Conservation (phyloP, 2,888 invertebrate species). For the Chrysodeixis includens region DNA sequence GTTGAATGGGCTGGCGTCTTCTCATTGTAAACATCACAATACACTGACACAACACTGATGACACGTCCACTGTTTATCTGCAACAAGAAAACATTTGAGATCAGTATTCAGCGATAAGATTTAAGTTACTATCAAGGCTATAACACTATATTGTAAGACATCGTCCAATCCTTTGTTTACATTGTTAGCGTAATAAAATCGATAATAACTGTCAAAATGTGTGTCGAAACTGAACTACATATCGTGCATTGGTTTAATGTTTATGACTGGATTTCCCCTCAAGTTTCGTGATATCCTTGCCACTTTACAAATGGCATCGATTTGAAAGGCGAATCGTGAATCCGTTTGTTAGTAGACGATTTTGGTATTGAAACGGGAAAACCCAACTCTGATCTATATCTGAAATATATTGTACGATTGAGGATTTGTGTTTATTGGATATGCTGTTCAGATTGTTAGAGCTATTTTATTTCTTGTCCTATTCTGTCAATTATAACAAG, state of each 20-base stretch:
- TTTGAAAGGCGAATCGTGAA: constrained; percentile 87
- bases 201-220: constrained; percentile 17
- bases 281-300: constrained; percentile 83
- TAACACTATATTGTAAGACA: neutral
- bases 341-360: constrained; percentile 69
- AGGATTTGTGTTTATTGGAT: neutral
- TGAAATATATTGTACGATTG: constrained; percentile 21
- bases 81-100: constrained; percentile 70
- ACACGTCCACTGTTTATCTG: constrained; percentile 72
- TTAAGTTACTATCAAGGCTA: neutral
- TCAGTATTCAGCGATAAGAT: constrained; percentile 12
- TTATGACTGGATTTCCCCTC: constrained; percentile 83
- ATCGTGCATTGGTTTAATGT: constrained; percentile 63
- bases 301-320: constrained; percentile 81
- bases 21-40: constrained; percentile 75
- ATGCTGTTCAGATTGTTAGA: neutral
- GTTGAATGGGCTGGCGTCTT: constrained; percentile 69
- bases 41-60: constrained; percentile 74
- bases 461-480: neutral
- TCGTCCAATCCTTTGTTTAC: constrained; percentile 2
- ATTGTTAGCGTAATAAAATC: constrained; percentile 5
- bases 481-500: no score
- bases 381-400: constrained; percentile 53
- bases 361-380: constrained; percentile 80
- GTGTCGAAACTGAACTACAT: constrained; percentile 63